Evolutionary conservation across 2,797 vertebrate genomes (phyloP).

Genomic region (Arctocebus calabarensis): DNA sequence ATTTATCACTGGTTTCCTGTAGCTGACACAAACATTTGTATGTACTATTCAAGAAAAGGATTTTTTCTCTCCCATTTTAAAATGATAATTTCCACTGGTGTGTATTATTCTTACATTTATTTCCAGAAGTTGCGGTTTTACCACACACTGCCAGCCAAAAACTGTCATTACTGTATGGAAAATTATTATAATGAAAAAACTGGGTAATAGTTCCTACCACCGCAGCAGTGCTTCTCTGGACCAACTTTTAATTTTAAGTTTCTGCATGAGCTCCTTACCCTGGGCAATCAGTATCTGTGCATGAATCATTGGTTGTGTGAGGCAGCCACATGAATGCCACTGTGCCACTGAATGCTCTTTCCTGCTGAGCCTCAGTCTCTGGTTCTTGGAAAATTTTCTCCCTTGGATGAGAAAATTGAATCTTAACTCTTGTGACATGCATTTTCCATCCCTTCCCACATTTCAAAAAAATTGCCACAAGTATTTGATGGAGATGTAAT

Average conservation of each 20-base stretch:
- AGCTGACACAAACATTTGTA: neutral
- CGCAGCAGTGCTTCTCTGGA: neutral
- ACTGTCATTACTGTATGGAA: neutral
- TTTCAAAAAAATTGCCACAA: neutral
- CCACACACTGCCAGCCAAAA: neutral
- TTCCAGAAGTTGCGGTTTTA: neutral
- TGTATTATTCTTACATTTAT: neutral
- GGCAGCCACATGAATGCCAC: neutral
- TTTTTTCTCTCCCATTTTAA: neutral
- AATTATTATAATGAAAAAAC: slow-evolving; percentile 49
- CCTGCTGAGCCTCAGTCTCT: neutral
- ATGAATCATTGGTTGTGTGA: neutral
- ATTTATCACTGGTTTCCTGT: neutral
- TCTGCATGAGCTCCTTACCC: neutral
- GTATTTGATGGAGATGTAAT: neutral
- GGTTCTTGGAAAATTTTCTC: neutral
- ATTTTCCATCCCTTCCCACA: slow-evolving; percentile 18
- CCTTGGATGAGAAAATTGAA: neutral
- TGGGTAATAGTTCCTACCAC: neutral
- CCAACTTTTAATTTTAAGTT: neutral
- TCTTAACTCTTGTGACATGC: neutral
- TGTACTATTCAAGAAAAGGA: neutral
- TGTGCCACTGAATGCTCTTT: neutral
- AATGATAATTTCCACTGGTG: neutral
- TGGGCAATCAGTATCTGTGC: neutral